Conservation (phyloP, 2,888 invertebrate genomes). For the Pseudococcus jackbeardsleyi region DNA sequence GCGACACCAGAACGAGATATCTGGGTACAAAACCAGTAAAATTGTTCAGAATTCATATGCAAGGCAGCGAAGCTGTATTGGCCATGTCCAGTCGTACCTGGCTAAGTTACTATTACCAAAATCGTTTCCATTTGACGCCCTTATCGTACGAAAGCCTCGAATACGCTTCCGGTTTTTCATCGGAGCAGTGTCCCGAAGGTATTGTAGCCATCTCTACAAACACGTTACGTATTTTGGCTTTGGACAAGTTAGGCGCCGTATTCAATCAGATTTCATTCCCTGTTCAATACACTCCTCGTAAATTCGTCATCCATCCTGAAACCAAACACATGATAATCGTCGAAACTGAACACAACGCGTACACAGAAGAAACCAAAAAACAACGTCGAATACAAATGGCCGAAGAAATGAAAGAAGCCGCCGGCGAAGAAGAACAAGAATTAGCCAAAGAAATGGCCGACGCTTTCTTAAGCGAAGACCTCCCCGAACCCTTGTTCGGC, state of each 20-base stretch:
- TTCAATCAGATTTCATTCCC: slow-evolving; percentile 97
- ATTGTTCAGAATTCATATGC: slow-evolving; percentile 94
- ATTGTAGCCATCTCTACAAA: slow-evolving; percentile 99
- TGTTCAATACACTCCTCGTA: slow-evolving; percentile 94
- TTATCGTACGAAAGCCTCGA: slow-evolving; percentile 96
- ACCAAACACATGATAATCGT: slow-evolving; percentile 90
- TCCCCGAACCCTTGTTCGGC: slow-evolving; percentile 94
- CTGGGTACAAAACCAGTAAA: slow-evolving; percentile 96
- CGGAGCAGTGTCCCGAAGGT: slow-evolving; percentile 98
- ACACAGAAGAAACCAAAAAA: slow-evolving; percentile 96
- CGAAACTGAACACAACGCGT: slow-evolving; percentile 98
- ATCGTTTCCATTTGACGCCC: slow-evolving; percentile 94
- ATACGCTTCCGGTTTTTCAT: slow-evolving; percentile 94
- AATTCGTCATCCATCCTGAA: slow-evolving; percentile 93
- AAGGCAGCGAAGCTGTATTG: slow-evolving; percentile 93
- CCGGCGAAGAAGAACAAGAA: slow-evolving; percentile 95
- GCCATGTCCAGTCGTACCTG: slow-evolving; percentile 98
- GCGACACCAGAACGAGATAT: slow-evolving; percentile 97
- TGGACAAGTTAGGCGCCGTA: slow-evolving; percentile 98
- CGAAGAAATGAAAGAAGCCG: slow-evolving; percentile 97
- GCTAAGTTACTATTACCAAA: slow-evolving; percentile 98
- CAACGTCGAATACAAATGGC: slow-evolving; percentile 96
- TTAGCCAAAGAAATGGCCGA: slow-evolving; percentile 98
- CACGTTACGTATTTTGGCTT: slow-evolving; percentile 94
- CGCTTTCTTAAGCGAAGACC: slow-evolving; percentile 92